Conservation (phyloP, 2,888 invertebrate species). For the Julus scandinavius region DNA sequence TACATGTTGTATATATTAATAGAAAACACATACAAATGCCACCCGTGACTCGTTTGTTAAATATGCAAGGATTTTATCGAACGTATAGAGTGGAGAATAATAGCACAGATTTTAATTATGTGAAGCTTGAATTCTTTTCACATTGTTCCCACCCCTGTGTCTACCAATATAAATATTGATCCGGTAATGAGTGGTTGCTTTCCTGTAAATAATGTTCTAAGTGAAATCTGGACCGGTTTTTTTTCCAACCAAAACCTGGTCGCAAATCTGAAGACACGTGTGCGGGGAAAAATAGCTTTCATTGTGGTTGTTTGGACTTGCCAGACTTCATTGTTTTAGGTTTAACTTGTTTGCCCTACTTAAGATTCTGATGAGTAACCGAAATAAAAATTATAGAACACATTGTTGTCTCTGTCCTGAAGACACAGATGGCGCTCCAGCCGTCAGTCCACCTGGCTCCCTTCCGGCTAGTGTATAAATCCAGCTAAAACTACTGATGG, state of each 20-base stretch:
- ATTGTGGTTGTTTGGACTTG: neutral
- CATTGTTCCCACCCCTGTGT: neutral
- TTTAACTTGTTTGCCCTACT: neutral
- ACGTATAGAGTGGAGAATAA: neutral
- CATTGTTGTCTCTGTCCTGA: neutral
- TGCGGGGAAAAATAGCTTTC: neutral
- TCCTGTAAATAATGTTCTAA: neutral
- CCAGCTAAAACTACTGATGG: neutral
- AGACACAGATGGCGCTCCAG: neutral
- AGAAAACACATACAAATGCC: neutral
- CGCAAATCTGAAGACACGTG: neutral
- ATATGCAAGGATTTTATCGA: neutral
- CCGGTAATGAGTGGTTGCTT: neutral
- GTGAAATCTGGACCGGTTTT: too few relatives aligned
- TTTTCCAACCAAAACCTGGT: too few relatives aligned
- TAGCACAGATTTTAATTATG: conserved; percentile 23
- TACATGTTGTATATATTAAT: neutral
- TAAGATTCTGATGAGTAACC: neutral
- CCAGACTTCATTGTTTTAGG: neutral
- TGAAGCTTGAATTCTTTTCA: neutral
- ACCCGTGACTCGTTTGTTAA: neutral
- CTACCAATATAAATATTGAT: conserved; percentile 16
- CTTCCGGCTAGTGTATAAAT: neutral
- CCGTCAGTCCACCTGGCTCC: neutral
- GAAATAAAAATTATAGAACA: neutral